Percentiles rank a stretch among this genome's conserved stretches.
phyloP scores from a whole-genome alignment of 2,888 invertebrate genomes.

The Lymantria monacha region DNA sequence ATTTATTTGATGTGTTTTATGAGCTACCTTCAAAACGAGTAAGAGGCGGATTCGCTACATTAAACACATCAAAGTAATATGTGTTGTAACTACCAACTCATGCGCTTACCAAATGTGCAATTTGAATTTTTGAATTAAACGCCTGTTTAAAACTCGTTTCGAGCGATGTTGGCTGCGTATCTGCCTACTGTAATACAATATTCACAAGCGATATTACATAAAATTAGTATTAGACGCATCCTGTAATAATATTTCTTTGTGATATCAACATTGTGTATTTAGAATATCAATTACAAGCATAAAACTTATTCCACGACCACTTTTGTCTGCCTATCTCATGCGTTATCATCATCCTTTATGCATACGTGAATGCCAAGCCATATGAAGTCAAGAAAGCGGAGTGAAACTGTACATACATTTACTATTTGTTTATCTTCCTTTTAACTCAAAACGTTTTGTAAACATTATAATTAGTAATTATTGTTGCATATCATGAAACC shows the following conservation, averaged over 20 bases:
- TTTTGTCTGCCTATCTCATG: not conserved
- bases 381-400: conserved; percentile 36
- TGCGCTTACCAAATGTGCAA: conserved; percentile 26
- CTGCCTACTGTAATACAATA: not conserved
- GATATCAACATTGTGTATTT: not conserved
- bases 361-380: conserved; percentile 19
- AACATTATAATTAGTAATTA: conserved; percentile 34
- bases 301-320: not conserved
- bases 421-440: conserved; percentile 38
- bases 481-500: conserved; percentile 14
- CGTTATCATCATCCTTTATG: conserved; percentile 18
- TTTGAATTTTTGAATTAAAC: conserved; percentile 26
- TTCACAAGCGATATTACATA: not conserved
- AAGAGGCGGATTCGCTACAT: conserved; percentile 19
- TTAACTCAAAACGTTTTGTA: conserved; percentile 23
- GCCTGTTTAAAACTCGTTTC: conserved; percentile 20
- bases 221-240: no score
- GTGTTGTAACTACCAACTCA: conserved; percentile 17
- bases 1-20: conserved; percentile 2
- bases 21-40: conserved; percentile 8
- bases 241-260: not conserved
- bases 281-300: not conserved
- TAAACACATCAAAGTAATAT: conserved; percentile 23
- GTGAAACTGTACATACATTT: conserved; percentile 45
- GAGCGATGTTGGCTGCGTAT: conserved; percentile 8